These are phyloP conservation scores for Zele albiditarsus DNA, from an alignment of 2,888 invertebrate species.

Conservation along the genomic window DNA sequence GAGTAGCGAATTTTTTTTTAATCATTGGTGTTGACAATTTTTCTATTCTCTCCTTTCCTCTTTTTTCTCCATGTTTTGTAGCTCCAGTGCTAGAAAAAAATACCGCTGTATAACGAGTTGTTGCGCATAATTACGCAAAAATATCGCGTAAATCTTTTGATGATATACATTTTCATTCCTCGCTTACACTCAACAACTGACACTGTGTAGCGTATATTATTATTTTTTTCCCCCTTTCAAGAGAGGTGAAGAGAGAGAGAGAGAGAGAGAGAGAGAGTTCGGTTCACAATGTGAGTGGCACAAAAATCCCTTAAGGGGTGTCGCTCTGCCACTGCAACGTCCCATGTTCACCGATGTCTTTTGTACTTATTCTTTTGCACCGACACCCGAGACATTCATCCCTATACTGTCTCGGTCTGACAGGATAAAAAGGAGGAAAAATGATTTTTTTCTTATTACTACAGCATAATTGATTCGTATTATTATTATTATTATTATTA, in stretches of 20 bases:
- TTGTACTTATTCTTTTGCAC: neutral
- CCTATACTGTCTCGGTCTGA: neutral
- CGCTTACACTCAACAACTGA: too few relatives aligned
- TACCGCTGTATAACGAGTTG: neutral
- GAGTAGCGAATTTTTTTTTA: neutral
- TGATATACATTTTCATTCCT: neutral
- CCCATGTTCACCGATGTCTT: neutral
- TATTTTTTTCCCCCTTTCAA: neutral
- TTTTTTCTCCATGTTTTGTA: neutral
- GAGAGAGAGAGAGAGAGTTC: too few relatives aligned
- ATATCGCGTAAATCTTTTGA: neutral
- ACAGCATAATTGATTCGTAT: neutral
- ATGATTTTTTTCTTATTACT: neutral
- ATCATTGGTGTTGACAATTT: neutral
- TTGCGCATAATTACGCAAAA: neutral
- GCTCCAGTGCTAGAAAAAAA: neutral
- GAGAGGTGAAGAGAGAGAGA: too few relatives aligned
- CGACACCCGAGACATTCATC: neutral
- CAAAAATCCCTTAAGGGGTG: neutral
- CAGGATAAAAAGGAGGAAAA: neutral
- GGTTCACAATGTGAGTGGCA: neutral
- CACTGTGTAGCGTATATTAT: neutral
- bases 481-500: neutral
- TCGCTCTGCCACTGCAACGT: neutral
- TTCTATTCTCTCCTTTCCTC: neutral